These are phyloP conservation scores for Drosophila navojoa DNA, from an alignment of 1,140 invertebrate genomes.

Conservation along the genomic window DNA sequence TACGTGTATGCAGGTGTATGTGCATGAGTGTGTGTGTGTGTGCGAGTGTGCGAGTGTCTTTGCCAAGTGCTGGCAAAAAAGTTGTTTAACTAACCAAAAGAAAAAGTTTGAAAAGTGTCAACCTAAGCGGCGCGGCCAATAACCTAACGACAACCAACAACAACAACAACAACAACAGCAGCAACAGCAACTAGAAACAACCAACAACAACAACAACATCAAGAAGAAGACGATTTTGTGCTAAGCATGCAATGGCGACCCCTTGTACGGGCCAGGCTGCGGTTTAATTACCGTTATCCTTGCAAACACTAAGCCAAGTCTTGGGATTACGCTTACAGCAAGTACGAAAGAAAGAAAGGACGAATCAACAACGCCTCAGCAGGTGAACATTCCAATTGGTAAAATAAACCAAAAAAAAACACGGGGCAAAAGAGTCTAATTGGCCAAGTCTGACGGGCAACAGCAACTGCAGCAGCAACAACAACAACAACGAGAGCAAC, in stretches of 20 bases:
- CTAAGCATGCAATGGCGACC: conserved; percentile 67
- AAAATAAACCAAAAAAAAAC: conserved; percentile 3
- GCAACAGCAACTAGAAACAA: conserved; percentile 1
- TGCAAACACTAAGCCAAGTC: conserved; percentile 44
- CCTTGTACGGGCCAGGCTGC: conserved; percentile 49
- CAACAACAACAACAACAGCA: conserved; percentile 15
- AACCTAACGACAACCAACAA: conserved; percentile 47
- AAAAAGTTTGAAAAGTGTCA: conserved; percentile 80
- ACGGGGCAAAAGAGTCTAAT: conserved; percentile 39
- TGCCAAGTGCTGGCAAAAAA: conserved; percentile 39
- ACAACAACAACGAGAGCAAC: conserved; percentile 6
- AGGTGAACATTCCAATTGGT: conserved; percentile 68
- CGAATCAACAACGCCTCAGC: conserved; percentile 32
- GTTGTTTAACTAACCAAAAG: conserved; percentile 61
- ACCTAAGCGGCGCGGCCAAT: conserved; percentile 65
- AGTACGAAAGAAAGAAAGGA: conserved; percentile 43
- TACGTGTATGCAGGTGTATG: conserved; percentile 10
- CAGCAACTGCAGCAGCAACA: background rate
- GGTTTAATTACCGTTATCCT: conserved; percentile 79
- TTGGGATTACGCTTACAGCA: conserved; percentile 56
- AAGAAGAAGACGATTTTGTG: conserved; percentile 27
- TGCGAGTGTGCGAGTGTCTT: conserved; percentile 9
- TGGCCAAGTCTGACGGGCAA: conserved; percentile 29
- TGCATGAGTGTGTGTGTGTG: conserved; percentile 5
- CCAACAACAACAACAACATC: conserved; percentile 7